Percentiles rank a stretch among this genome's conserved stretches.
These are phyloP conservation scores for Tyrannus savana DNA, from an alignment of 2,113 vertebrate species.

Conservation along the genomic window DNA sequence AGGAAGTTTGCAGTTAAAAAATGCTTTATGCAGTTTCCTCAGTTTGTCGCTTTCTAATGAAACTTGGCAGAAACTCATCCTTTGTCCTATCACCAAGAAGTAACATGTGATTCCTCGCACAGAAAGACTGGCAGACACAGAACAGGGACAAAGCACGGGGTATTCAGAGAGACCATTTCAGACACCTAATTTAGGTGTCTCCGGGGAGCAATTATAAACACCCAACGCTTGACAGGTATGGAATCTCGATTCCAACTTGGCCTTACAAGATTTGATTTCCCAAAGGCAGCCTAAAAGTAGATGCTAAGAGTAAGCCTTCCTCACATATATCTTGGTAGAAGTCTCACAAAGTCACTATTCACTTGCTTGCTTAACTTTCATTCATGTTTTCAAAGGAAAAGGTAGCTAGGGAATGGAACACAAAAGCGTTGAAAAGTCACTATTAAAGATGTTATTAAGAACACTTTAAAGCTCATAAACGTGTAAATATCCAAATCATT, in stretches of 20 bases:
- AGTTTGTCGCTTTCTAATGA: neutral
- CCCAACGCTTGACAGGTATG: neutral
- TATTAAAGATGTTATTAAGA: neutral
- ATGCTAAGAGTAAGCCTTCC: neutral
- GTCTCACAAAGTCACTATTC: neutral
- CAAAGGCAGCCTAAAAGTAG: neutral
- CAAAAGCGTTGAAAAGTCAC: neutral
- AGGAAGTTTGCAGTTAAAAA: neutral
- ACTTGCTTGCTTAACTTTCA: neutral
- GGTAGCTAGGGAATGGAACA: neutral
- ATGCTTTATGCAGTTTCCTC: neutral
- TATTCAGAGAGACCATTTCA: neutral
- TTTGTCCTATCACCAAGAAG: neutral
- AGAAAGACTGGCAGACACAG: neutral
- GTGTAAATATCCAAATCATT: neutral
- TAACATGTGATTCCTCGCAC: neutral
- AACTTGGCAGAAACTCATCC: neutral
- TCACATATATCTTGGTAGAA: neutral
- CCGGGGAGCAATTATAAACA: neutral
- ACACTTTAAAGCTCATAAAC: neutral
- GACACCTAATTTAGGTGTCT: neutral
- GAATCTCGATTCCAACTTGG: neutral
- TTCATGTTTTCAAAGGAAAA: neutral
- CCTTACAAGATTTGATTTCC: slow-evolving; percentile 1
- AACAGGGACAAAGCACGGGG: neutral